Percentiles rank a stretch among this genome's conserved stretches.
Conservation (phyloP, 2,888 invertebrate genomes). For the Caenorhabditis becei region DNA sequence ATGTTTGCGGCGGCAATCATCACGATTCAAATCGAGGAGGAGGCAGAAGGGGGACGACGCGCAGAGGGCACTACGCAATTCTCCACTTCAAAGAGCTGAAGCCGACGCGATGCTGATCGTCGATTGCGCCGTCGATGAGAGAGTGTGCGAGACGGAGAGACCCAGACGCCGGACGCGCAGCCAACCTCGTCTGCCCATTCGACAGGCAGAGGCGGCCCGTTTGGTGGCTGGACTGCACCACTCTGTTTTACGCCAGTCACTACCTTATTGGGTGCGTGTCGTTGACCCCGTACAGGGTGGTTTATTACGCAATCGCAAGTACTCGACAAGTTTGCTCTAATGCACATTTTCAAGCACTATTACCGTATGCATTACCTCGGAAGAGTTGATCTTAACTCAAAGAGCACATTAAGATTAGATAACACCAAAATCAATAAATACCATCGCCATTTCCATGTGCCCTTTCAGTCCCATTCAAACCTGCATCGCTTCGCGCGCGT, state of each 20-base stretch:
- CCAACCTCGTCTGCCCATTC: slow-evolving; percentile 26
- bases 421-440: too few relatives aligned
- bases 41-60: slow-evolving; percentile 13
- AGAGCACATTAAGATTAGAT: too few relatives aligned
- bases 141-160: slow-evolving; percentile 29
- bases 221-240: slow-evolving; percentile 41
- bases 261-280: slow-evolving; percentile 42
- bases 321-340: neutral
- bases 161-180: slow-evolving; percentile 2
- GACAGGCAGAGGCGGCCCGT: slow-evolving; percentile 14
- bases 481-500: neutral
- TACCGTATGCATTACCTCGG: too few relatives aligned
- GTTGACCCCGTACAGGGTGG: slow-evolving; percentile 11
- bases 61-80: slow-evolving; percentile 40
- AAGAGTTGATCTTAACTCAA: too few relatives aligned
- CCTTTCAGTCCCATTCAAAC: neutral
- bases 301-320: slow-evolving; percentile 19
- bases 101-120: slow-evolving; percentile 50
- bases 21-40: slow-evolving; percentile 45
- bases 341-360: too few relatives aligned
- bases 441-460: too few relatives aligned
- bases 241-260: slow-evolving; percentile 22
- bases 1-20: slow-evolving; percentile 52
- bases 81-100: slow-evolving; percentile 43
- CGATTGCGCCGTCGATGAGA: slow-evolving; percentile 34